phyloP scores from a whole-genome alignment of 2,113 vertebrate species.

The Sus scrofa region DNA sequence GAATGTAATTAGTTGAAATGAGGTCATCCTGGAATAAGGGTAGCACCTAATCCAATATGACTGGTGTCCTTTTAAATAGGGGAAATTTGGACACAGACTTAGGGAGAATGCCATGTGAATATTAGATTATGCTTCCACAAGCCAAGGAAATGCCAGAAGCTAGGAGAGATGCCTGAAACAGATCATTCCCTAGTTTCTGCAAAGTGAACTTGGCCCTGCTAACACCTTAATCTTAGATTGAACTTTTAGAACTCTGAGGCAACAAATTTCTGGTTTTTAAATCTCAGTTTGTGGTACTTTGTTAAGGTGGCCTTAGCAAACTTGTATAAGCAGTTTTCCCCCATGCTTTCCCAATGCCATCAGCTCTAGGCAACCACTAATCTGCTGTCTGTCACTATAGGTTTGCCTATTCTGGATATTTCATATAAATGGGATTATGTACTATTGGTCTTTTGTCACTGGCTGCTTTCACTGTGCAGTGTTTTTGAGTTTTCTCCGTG shows the following conservation, averaged over 20 bases:
- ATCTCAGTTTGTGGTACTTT: background rate
- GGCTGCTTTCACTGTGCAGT: background rate
- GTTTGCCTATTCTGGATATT: background rate
- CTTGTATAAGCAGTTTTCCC: background rate
- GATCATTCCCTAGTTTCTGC: background rate
- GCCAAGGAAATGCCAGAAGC: background rate
- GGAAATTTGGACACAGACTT: background rate
- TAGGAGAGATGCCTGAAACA: background rate
- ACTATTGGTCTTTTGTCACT: background rate
- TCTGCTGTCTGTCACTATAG: background rate
- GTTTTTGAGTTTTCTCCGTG: background rate
- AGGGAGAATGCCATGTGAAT: background rate
- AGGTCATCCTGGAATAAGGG: background rate
- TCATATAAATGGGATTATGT: background rate
- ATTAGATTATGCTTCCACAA: background rate
- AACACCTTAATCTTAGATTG: background rate
- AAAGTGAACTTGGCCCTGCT: background rate
- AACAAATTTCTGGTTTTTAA: background rate
- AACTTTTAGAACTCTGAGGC: background rate
- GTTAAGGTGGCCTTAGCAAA: background rate
- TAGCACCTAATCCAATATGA: background rate
- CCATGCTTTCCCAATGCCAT: background rate
- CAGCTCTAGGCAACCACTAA: background rate
- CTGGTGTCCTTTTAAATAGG: background rate
- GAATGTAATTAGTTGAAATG: conserved; percentile 14